Conservation (phyloP, 1,140 invertebrate species). For the Lordiphosa collinella region DNA sequence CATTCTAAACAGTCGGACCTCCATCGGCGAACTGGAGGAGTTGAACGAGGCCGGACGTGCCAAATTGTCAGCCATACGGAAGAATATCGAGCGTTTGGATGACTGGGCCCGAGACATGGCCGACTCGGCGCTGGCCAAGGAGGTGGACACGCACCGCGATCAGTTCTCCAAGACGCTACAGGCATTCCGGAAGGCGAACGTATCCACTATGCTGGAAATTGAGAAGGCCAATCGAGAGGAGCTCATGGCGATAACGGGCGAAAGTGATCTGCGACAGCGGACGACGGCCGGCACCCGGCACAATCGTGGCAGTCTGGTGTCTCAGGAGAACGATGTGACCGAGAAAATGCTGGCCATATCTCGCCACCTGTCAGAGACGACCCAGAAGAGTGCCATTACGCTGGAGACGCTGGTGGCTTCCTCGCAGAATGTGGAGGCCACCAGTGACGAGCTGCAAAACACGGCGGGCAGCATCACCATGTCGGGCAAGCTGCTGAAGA, state of each 20-base stretch:
- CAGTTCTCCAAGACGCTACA: slow-evolving; percentile 85
- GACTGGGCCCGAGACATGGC: slow-evolving; percentile 84
- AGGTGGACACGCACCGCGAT: slow-evolving; percentile 85
- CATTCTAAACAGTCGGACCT: slow-evolving; percentile 84
- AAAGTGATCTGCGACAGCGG: slow-evolving; percentile 82
- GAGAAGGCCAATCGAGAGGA: slow-evolving; percentile 87
- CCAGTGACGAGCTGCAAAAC: slow-evolving; percentile 90
- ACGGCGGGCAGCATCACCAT: slow-evolving; percentile 93
- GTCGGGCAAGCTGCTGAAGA: slow-evolving; percentile 93
- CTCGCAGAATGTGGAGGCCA: slow-evolving; percentile 84
- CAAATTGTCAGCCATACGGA: slow-evolving; percentile 84
- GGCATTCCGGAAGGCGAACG: slow-evolving; percentile 89
- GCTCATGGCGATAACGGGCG: slow-evolving; percentile 82
- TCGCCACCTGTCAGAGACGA: slow-evolving; percentile 90
- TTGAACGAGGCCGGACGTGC: slow-evolving; percentile 86
- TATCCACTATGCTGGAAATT: slow-evolving; percentile 86
- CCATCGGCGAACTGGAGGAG: slow-evolving; percentile 85
- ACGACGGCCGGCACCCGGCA: slow-evolving; percentile 35
- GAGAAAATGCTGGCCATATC: slow-evolving; percentile 92
- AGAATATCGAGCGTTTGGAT: slow-evolving; percentile 85
- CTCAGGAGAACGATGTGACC: slow-evolving; percentile 84
- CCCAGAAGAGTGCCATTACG: slow-evolving; percentile 91
- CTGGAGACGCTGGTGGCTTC: slow-evolving; percentile 89
- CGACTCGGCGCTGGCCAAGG: slow-evolving; percentile 82
- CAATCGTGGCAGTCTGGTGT: slow-evolving; percentile 67